These are phyloP conservation scores for Lontra canadensis DNA, from an alignment of 2,113 vertebrate genomes.

Conservation along the genomic window DNA sequence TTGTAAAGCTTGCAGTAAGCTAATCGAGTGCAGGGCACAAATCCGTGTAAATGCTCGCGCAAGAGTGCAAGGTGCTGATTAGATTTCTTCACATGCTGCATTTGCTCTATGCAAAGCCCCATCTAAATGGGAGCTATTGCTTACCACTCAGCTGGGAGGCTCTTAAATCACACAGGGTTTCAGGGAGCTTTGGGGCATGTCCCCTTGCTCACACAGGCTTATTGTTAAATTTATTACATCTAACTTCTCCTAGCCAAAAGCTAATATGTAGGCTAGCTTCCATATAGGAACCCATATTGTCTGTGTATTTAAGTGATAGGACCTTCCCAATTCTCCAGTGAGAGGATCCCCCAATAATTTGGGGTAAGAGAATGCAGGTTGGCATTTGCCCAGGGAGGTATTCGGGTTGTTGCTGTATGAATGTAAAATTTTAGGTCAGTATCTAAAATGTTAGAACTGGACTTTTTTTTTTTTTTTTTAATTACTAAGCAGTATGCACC, in stretches of 20 bases:
- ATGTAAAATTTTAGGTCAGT: constrained; percentile 37
- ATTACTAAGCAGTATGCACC: neutral
- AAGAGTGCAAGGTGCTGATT: constrained; percentile 80
- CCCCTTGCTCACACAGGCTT: constrained; percentile 26
- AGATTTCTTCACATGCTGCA: constrained; percentile 78
- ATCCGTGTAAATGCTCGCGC: constrained; percentile 81
- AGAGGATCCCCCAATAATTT: constrained; percentile 39
- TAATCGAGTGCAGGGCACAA: constrained; percentile 84
- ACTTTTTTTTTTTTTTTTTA: neutral
- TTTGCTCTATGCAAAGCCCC: constrained; percentile 70
- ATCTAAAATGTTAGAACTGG: neutral
- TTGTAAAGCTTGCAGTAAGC: constrained; percentile 83
- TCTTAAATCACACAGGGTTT: constrained; percentile 68
- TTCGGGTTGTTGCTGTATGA: neutral
- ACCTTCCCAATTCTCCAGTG: constrained; percentile 46
- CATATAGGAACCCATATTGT: neutral
- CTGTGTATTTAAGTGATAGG: constrained; percentile 23
- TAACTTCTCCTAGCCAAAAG: constrained; percentile 69
- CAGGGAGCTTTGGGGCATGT: constrained; percentile 63
- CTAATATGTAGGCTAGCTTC: constrained; percentile 64
- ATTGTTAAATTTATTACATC: constrained; percentile 76
- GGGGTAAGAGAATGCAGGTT: constrained; percentile 37
- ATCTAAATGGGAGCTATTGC: constrained; percentile 67
- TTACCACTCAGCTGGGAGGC: constrained; percentile 59
- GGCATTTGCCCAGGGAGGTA: constrained; percentile 53